These are phyloP conservation scores for Probosciger aterrimus DNA, from an alignment of 2,113 vertebrate genomes.

Conservation along the genomic window DNA sequence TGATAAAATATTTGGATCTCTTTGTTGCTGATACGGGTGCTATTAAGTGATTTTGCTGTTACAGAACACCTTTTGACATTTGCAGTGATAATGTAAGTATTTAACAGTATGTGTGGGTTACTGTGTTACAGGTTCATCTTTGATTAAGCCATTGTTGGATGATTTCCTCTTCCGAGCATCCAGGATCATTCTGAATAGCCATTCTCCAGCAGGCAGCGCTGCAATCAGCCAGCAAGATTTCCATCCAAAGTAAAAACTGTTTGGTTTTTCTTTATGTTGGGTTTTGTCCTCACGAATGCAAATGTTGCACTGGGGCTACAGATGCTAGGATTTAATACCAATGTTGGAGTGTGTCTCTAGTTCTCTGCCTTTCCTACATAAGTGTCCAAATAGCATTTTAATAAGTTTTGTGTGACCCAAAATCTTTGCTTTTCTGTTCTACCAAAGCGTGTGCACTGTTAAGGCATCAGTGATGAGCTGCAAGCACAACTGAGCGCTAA, in stretches of 20 bases:
- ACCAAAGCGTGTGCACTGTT: not conserved
- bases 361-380: not conserved
- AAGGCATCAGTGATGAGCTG: not conserved
- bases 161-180: slow-evolving; percentile 98
- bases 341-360: not conserved
- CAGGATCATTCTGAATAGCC: slow-evolving; percentile 97
- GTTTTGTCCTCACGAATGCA: not conserved
- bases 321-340: not conserved
- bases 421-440: not conserved
- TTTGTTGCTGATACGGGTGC: not conserved
- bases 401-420: not conserved
- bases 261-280: not conserved
- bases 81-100: not conserved
- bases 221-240: slow-evolving; percentile 94
- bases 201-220: slow-evolving; percentile 87
- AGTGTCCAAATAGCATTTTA: not conserved
- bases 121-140: slow-evolving; percentile 85
- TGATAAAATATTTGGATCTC: not conserved
- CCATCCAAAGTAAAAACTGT: slow-evolving; percentile 88
- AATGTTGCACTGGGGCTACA: not conserved
- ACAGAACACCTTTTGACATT: not conserved
- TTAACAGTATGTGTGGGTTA: not conserved
- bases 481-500: not conserved
- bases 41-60: not conserved
- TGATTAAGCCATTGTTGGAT: slow-evolving; percentile 96